Percentiles rank a stretch among this genome's conserved stretches.
These are phyloP conservation scores for Andrena camellia DNA, from an alignment of 2,888 invertebrate genomes.

Conservation along the genomic window DNA sequence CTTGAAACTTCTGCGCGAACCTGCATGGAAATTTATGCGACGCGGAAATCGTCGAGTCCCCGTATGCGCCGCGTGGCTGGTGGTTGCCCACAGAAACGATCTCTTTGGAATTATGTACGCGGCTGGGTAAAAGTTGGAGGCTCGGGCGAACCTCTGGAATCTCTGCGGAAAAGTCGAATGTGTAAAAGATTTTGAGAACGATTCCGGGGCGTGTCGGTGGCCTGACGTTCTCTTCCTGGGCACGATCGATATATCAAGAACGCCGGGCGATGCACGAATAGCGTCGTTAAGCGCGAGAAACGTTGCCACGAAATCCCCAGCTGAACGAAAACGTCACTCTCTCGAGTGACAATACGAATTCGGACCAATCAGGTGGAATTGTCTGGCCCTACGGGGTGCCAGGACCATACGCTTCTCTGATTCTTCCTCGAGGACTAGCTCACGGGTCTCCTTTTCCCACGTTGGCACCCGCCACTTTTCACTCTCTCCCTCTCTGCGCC, in stretches of 20 bases:
- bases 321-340: slow-evolving; percentile 70
- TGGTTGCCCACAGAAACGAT: neutral
- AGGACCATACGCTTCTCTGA: slow-evolving; percentile 51
- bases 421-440: slow-evolving; percentile 60
- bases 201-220: slow-evolving; percentile 58
- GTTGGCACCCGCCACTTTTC: slow-evolving; percentile 70
- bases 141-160: neutral
- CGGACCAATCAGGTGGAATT: slow-evolving; percentile 84
- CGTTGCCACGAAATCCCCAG: slow-evolving; percentile 68
- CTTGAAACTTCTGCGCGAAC: slow-evolving; percentile 6
- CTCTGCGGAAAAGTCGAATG: neutral
- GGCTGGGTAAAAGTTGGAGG: neutral
- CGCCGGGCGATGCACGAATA: slow-evolving; percentile 70
- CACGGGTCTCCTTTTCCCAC: slow-evolving; percentile 76
- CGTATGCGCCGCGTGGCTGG: neutral
- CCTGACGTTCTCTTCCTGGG: slow-evolving; percentile 28
- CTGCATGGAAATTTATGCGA: neutral
- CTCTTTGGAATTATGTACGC: too few relatives aligned
- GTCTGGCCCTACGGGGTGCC: slow-evolving; percentile 80
- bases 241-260: slow-evolving; percentile 75
- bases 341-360: slow-evolving; percentile 76
- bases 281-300: slow-evolving; percentile 73
- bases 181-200: slow-evolving; percentile 42
- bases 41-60: neutral
- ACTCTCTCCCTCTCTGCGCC: neutral